Evolutionary conservation across 37 sponge, comb jelly and placozoan genomes (phyloP).

Genomic region (Petrosia ficiformis): DNA sequence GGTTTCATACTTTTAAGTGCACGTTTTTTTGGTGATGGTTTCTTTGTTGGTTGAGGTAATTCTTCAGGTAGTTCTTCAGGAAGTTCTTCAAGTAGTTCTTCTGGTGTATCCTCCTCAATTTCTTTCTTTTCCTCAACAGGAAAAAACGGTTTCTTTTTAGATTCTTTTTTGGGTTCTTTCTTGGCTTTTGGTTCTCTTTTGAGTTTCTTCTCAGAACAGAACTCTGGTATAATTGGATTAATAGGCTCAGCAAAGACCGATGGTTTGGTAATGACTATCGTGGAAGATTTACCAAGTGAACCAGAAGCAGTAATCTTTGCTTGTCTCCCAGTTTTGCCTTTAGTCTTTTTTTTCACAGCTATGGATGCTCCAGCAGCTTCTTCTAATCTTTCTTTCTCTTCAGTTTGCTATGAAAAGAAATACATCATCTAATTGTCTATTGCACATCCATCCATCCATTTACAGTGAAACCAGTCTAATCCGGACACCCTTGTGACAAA

Average conservation of each 20-base stretch:
- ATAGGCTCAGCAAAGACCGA: conserved; percentile 66
- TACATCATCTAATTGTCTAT: too few species aligned
- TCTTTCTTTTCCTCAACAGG: not conserved
- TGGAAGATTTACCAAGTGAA: not conserved
- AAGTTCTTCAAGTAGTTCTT: not conserved
- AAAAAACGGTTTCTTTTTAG: not conserved
- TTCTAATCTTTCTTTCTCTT: conserved; percentile 45
- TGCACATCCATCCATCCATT: too few species aligned
- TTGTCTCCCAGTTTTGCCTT: conserved; percentile 45
- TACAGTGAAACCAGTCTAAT: too few species aligned
- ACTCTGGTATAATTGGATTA: conserved; percentile 63
- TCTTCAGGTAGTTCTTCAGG: not conserved
- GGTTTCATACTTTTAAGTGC: not conserved
- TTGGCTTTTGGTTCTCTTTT: not conserved
- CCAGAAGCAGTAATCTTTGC: not conserved
- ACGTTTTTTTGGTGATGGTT: not conserved
- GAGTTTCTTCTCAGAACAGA: conserved; percentile 29
- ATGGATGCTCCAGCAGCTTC: conserved; percentile 35
- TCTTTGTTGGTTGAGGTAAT: not conserved
- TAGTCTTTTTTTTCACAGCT: conserved; percentile 26
- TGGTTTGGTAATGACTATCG: conserved; percentile 42
- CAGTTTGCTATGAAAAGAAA: conserved; percentile 47
- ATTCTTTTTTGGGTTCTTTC: not conserved
- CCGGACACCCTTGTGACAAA: too few species aligned
- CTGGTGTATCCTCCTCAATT: not conserved